Evolutionary conservation across 30 jellyfish, hydroid and myxozoan genomes (phyloP).

Genomic region (Hydractinia symbiolongicarpus): DNA sequence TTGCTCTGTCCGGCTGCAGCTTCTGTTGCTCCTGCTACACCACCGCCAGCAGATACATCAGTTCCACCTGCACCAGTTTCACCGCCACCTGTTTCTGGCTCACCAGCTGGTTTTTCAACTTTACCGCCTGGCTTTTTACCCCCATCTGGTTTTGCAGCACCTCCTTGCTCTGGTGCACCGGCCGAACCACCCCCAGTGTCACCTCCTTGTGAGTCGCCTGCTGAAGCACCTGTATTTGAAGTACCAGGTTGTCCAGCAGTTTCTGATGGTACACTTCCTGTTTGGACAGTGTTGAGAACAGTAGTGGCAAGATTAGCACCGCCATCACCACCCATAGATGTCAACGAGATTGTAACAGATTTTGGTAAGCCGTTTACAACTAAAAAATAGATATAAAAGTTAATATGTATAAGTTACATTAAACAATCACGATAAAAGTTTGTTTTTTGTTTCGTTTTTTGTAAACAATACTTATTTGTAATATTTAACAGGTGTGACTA

Average conservation of each 20-base stretch:
- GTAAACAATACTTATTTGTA: background rate
- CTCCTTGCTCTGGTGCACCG: slow-evolving; percentile 50
- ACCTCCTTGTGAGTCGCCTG: slow-evolving; percentile 51
- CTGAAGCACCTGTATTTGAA: slow-evolving; percentile 43
- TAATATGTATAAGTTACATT: background rate
- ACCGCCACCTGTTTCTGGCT: slow-evolving; percentile 24
- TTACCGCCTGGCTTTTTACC: slow-evolving; percentile 23
- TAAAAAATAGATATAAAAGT: background rate
- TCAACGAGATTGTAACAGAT: slow-evolving; percentile 50
- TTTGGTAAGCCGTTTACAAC: slow-evolving; percentile 81
- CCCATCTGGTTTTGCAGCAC: slow-evolving; percentile 43
- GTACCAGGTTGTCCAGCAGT: slow-evolving; percentile 77
- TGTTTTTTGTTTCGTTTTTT: background rate
- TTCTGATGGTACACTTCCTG: slow-evolving; percentile 90
- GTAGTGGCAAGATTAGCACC: slow-evolving; percentile 43
- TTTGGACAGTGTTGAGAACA: slow-evolving; percentile 64
- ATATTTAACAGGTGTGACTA: background rate
- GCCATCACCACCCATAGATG: slow-evolving; percentile 66
- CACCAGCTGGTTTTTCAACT: slow-evolving; percentile 33
- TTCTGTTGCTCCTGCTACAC: slow-evolving; percentile 22
- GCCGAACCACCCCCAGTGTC: slow-evolving; percentile 46
- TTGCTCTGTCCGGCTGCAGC: slow-evolving; percentile 1
- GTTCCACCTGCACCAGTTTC: slow-evolving; percentile 25
- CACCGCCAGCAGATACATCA: slow-evolving; percentile 26
- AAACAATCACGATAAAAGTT: background rate